Evolutionary conservation across 2,888 invertebrate genomes (phyloP).

Genomic region (Dermolepida albohirtum): DNA sequence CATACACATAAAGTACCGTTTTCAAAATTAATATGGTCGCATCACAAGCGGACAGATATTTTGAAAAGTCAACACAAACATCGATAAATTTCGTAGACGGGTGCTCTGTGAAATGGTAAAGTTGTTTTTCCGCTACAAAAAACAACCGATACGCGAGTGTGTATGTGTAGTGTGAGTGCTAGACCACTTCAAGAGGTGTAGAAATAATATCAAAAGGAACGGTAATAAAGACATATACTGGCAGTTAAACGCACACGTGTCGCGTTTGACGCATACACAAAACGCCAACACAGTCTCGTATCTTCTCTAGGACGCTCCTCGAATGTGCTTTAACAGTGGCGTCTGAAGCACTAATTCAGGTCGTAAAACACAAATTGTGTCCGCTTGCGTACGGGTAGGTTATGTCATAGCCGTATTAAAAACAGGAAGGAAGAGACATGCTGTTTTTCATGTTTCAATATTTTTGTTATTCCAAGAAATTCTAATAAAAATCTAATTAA

Average conservation of each 20-base stretch:
- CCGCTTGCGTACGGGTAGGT: constrained; percentile 2
- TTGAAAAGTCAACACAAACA: constrained; percentile 53
- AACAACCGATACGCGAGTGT: constrained; percentile 47
- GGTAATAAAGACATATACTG: constrained; percentile 59
- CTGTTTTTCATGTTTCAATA: too few species aligned
- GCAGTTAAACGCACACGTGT: constrained; percentile 53
- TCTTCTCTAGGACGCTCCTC: constrained; percentile 12
- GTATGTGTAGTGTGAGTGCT: not conserved
- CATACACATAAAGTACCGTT: not conserved
- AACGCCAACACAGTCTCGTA: constrained; percentile 14
- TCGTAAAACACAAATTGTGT: constrained; percentile 27
- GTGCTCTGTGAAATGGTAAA: not conserved
- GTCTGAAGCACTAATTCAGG: constrained; percentile 18
- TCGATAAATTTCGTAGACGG: constrained; percentile 52
- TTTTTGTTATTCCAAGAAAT: too few species aligned
- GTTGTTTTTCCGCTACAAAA: constrained; percentile 46
- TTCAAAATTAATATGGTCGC: constrained; percentile 25
- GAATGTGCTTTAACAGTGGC: constrained; percentile 26
- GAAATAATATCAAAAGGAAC: constrained; percentile 57
- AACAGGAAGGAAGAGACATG: too few species aligned
- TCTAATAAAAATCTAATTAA: too few species aligned
- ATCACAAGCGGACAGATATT: constrained; percentile 53
- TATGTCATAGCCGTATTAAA: too few species aligned
- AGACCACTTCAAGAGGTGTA: constrained; percentile 51
- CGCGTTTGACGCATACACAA: constrained; percentile 36